Percentiles rank a stretch among this genome's conserved stretches.
Conservation (phyloP, 1,140 invertebrate species). For the Philopotamus ludificatus region DNA sequence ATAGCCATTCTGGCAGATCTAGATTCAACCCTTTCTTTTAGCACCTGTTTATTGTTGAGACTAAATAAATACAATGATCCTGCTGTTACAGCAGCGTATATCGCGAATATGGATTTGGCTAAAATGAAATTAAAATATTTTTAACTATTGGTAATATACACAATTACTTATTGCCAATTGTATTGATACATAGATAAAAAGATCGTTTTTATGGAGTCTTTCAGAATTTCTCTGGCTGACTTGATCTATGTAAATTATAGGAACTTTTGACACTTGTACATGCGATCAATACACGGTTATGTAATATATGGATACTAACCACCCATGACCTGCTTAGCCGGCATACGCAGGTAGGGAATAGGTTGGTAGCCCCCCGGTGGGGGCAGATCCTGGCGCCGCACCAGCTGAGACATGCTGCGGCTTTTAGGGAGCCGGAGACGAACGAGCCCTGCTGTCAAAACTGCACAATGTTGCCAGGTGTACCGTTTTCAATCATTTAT, state of each 20-base stretch:
- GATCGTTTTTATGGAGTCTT: not conserved
- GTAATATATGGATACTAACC: slow-evolving; percentile 54
- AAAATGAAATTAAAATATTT: too few relatives aligned
- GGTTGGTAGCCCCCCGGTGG: slow-evolving; percentile 79
- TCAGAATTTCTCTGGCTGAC: not conserved
- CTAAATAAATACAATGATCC: slow-evolving; percentile 61
- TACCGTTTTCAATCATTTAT: not conserved
- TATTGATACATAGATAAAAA: too few relatives aligned
- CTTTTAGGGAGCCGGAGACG: not conserved
- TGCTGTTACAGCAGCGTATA: slow-evolving; percentile 61
- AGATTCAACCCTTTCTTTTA: slow-evolving; percentile 67
- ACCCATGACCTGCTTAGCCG: slow-evolving; percentile 66
- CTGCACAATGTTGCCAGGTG: too few relatives aligned
- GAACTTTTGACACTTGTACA: too few relatives aligned
- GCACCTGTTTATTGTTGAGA: slow-evolving; percentile 48
- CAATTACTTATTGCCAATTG: too few relatives aligned
- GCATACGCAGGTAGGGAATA: slow-evolving; percentile 70
- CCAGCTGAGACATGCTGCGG: slow-evolving; percentile 43
- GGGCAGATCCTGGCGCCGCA: slow-evolving; percentile 77
- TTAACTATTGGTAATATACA: too few relatives aligned
- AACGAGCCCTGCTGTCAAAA: not conserved
- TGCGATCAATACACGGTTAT: not conserved
- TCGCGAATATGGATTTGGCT: slow-evolving; percentile 61
- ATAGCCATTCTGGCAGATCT: slow-evolving; percentile 72
- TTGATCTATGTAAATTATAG: not conserved